Evolutionary conservation across 1,140 invertebrate species (phyloP).

Genomic region (Aphidius ervi): DNA sequence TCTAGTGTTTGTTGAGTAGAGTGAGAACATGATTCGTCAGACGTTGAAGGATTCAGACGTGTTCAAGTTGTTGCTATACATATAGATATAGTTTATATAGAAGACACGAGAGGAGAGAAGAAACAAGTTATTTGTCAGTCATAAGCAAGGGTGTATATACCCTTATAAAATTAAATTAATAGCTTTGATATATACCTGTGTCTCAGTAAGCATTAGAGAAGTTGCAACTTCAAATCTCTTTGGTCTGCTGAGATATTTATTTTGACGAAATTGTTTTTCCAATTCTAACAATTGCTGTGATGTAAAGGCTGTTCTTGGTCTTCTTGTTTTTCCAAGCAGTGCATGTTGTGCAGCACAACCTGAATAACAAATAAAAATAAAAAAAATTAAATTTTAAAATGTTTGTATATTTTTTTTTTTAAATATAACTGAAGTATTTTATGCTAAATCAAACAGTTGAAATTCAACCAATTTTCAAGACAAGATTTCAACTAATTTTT

Average conservation of each 20-base stretch:
- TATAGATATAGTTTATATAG: too few species aligned
- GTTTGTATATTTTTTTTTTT: too few species aligned
- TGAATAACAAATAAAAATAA: slow-evolving; percentile 37
- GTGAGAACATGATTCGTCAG: slow-evolving; percentile 40
- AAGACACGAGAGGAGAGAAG: too few species aligned
- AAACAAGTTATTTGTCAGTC: too few species aligned
- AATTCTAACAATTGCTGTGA: slow-evolving; percentile 96
- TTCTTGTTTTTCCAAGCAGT: slow-evolving; percentile 87
- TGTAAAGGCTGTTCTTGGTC: slow-evolving; percentile 96
- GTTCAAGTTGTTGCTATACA: slow-evolving; percentile 39
- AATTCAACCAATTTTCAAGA: too few species aligned
- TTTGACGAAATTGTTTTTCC: slow-evolving; percentile 97
- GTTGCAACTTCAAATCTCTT: slow-evolving; percentile 99
- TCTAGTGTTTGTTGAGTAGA: slow-evolving; percentile 40
- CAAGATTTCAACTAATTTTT: too few species aligned
- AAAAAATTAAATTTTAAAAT: too few species aligned
- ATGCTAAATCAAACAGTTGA: too few species aligned
- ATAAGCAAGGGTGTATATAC: too few species aligned
- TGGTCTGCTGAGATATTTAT: slow-evolving; percentile 97
- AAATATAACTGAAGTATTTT: too few species aligned
- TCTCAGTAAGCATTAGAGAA: slow-evolving; percentile 95
- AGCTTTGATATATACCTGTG: slow-evolving; percentile 70
- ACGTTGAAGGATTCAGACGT: slow-evolving; percentile 36
- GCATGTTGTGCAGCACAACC: slow-evolving; percentile 66
- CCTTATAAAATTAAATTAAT: too few species aligned